Evolutionary conservation across 1,140 invertebrate species (phyloP).

Genomic region (Nylanderia fulva): DNA sequence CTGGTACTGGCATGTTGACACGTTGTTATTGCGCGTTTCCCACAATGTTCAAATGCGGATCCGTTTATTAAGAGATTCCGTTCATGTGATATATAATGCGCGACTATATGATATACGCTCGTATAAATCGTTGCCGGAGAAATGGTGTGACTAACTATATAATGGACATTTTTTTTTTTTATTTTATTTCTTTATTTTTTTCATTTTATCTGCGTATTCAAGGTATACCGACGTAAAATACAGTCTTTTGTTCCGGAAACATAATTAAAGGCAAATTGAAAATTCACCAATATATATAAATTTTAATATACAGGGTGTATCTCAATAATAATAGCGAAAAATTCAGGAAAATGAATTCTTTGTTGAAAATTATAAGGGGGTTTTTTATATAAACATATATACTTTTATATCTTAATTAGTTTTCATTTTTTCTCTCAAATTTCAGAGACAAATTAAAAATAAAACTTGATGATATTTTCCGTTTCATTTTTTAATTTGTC

Average conservation of each 20-base stretch:
- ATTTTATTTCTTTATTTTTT: slow-evolving; percentile 12
- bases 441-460: no score
- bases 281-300: no score
- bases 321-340: no score
- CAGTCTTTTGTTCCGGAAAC: neutral
- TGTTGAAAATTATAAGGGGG: no score
- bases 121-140: neutral
- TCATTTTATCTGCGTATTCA: no score
- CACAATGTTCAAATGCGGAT: slow-evolving; percentile 7
- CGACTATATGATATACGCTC: neutral
- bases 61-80: slow-evolving; percentile 44
- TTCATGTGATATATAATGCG: slow-evolving; percentile 47
- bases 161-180: neutral
- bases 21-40: slow-evolving; percentile 22
- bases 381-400: no score
- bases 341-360: no score
- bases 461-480: no score
- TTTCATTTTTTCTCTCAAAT: no score
- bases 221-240: neutral
- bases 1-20: slow-evolving; percentile 13
- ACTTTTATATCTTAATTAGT: no score
- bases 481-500: no score
- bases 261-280: slow-evolving; percentile 5
- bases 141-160: neutral
- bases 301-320: no score